Percentiles rank a stretch among this genome's conserved stretches.
These are phyloP conservation scores for Capricornis sumatraensis DNA, from an alignment of 2,113 vertebrate species.

Conservation along the genomic window DNA sequence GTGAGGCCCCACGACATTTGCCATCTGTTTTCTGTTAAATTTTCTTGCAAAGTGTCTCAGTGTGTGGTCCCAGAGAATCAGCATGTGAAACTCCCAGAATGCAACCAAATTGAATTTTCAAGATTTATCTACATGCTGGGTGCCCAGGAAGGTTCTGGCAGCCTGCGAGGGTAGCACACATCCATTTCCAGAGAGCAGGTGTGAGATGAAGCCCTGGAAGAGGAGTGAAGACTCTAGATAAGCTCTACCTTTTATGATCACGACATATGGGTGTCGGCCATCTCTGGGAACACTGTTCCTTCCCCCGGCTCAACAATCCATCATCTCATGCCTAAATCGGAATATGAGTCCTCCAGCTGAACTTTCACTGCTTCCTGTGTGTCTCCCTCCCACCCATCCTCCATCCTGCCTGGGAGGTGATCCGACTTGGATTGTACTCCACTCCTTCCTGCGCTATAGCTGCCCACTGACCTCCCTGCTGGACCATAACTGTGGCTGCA, in stretches of 20 bases:
- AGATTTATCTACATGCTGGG: background rate
- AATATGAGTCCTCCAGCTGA: background rate
- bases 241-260: background rate
- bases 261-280: background rate
- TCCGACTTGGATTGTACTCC: background rate
- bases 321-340: background rate
- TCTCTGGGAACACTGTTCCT: background rate
- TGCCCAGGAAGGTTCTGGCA: constrained; percentile 33
- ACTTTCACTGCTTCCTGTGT: background rate
- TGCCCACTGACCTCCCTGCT: background rate
- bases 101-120: constrained; percentile 46
- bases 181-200: constrained; percentile 8
- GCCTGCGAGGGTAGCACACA: background rate
- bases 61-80: constrained; percentile 32
- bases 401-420: background rate
- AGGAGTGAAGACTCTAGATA: background rate
- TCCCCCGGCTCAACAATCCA: background rate
- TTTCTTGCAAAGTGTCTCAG: constrained; percentile 50
- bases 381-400: too few species aligned
- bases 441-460: background rate
- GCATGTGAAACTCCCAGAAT: background rate
- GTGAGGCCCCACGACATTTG: background rate
- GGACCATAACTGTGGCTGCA: background rate
- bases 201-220: background rate
- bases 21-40: constrained; percentile 63